Conservation (phyloP, 2,113 vertebrate genomes). For the Scolopax mira region DNA sequence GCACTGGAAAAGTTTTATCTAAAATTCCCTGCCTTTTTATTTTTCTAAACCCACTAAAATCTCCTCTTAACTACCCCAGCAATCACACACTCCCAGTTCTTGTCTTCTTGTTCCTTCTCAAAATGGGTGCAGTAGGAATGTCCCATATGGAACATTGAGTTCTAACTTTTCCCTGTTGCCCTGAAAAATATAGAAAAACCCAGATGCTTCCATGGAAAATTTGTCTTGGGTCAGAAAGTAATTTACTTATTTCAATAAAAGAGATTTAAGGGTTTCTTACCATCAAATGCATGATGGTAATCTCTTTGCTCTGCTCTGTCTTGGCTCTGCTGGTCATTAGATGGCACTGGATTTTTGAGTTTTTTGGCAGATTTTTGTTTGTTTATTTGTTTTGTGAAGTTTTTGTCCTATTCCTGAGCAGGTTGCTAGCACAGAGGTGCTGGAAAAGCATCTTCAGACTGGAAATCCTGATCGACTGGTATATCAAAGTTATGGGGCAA, state of each 20-base stretch:
- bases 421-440: neutral
- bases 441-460: neutral
- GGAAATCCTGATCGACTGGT: neutral
- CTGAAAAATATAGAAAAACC: neutral
- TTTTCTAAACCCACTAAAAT: neutral
- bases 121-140: neutral
- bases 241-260: neutral
- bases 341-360: neutral
- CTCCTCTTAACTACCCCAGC: neutral
- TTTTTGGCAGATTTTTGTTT: neutral
- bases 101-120: neutral
- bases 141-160: neutral
- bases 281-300: neutral
- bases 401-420: neutral
- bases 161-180: neutral
- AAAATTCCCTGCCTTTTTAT: neutral
- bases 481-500: neutral
- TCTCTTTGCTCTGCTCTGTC: neutral
- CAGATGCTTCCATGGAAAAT: neutral
- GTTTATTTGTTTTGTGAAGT: neutral
- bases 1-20: neutral
- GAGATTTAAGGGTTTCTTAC: accelerated
- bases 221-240: neutral
- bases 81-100: neutral
- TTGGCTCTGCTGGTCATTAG: neutral